These are phyloP conservation scores for Aradophagus sp. DNA, from an alignment of 1,140 invertebrate species.

Conservation along the genomic window DNA sequence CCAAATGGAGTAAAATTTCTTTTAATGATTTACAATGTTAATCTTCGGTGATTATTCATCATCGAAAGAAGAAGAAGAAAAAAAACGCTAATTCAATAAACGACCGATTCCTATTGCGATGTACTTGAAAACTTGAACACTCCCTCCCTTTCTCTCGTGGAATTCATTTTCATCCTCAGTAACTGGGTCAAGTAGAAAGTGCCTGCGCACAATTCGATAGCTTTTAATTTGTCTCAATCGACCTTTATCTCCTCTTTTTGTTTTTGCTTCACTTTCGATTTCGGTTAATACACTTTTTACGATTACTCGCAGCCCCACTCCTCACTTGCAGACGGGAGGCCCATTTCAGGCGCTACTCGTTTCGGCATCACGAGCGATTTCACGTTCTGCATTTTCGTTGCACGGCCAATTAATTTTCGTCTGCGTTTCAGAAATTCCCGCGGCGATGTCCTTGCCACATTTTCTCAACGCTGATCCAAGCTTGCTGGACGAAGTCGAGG, in stretches of 20 bases:
- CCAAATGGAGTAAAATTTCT: no score
- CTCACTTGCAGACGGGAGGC: no score
- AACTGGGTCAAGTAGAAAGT: constrained; percentile 42
- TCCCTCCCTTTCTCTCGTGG: constrained; percentile 6
- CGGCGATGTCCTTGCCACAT: constrained; percentile 85
- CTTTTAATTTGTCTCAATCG: constrained; percentile 7
- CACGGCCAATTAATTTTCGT: constrained; percentile 24
- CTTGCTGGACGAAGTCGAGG: constrained; percentile 79
- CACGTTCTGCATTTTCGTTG: constrained; percentile 15
- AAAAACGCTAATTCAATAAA: no score
- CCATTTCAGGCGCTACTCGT: no score
- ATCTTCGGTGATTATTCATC: no score
- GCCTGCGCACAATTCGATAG: constrained; percentile 14
- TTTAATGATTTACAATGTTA: no score
- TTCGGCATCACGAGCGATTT: no score
- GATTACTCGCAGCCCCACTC: no score
- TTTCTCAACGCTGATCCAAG: constrained; percentile 82
- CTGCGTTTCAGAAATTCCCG: constrained; percentile 77
- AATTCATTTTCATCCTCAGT: not conserved
- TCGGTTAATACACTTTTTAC: no score
- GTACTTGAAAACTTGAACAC: constrained; percentile 14
- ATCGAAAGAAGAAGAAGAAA: no score
- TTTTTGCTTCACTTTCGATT: constrained; percentile 1
- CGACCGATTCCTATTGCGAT: no score
- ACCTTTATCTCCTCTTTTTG: not conserved